These are phyloP conservation scores for Caradrina kadenii DNA, from an alignment of 2,888 invertebrate genomes.

Conservation along the genomic window DNA sequence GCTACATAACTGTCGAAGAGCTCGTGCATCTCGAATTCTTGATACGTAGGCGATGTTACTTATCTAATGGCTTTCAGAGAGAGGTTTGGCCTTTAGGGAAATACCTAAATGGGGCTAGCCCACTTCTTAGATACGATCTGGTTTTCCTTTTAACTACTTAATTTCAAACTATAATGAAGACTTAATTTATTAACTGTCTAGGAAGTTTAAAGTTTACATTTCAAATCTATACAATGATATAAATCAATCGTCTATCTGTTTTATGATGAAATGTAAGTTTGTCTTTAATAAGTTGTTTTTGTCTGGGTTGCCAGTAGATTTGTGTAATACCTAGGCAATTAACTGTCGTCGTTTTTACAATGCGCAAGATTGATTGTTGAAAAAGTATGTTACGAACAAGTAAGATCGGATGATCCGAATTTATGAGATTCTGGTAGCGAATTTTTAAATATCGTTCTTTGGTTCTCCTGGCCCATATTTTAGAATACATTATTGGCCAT, in stretches of 20 bases:
- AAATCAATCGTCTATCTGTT: background rate
- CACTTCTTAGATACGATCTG: conserved; percentile 6
- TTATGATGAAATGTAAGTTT: conserved; percentile 30
- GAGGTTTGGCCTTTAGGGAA: conserved; percentile 45
- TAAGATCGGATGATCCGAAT: conserved; percentile 1
- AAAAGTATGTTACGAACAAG: conserved; percentile 9
- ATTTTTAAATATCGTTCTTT: background rate
- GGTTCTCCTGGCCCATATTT: background rate
- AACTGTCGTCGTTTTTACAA: conserved; percentile 34
- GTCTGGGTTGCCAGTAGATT: conserved; percentile 18
- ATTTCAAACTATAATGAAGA: background rate
- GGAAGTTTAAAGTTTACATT: conserved; percentile 20
- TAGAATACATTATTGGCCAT: background rate
- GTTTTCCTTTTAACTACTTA: conserved; percentile 1
- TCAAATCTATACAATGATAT: background rate
- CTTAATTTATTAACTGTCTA: conserved; percentile 14
- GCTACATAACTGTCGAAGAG: conserved; percentile 41
- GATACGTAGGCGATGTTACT: conserved; percentile 47
- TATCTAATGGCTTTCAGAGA: conserved; percentile 50
- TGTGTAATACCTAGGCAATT: conserved; percentile 40
- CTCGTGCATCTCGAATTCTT: conserved; percentile 24
- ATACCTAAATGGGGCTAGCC: conserved; percentile 46
- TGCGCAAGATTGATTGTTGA: conserved; percentile 28
- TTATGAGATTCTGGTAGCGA: background rate
- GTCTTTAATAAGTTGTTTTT: conserved; percentile 29